Evolutionary conservation across 2,888 invertebrate species (phyloP), one percentile per base, ranked within the genome.

Genomic region (Coelopa pilipes): DNA sequence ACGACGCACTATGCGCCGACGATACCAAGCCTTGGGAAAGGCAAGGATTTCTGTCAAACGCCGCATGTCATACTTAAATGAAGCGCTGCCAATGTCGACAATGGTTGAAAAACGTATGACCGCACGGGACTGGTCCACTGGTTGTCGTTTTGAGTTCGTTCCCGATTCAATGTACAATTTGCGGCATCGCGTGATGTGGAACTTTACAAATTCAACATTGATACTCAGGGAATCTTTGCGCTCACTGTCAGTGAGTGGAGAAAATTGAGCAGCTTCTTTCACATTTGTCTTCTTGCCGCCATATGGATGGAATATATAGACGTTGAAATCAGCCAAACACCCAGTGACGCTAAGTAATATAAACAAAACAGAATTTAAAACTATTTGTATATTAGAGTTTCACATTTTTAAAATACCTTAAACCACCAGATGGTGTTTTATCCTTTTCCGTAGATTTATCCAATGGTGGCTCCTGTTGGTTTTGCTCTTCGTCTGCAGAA

Each of bases 11-110:
- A 99, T 96, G 79, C 95, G 95, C 55, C 96, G 91, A 2, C 98
- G 90, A 88, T 99, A 99, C 99, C 99, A 99, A 15, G 99, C 98
- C 88, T 97, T 97, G 0, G 99, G 99, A 87, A 99, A 98, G 0
- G 98, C 97, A 74, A 99, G 89, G 83, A 99, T 98, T 89, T 99
- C 99, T 0, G 97, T 95, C 77, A 99, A 88, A 0, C 99, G 91
- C 50, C 99, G 91, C 98, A 99, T 99, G 87, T 99, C 99, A 88
- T 99, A 99, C 85, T 98, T 98, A 88, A 99, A 99, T 34, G 96
- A 96, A 12, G 97, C 97, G 24, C 96, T 96, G 9, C 98, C 98
- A 80, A 98, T 96, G 88, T 98, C 97, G 82, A 97, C 93, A 79
- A 98, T 96, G 1, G 97, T 96, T 47, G 97, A 97, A 86, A 97